Base-by-base conservation (phyloP, 2,888 invertebrate species). In the Nymphalis c-album region DNA sequence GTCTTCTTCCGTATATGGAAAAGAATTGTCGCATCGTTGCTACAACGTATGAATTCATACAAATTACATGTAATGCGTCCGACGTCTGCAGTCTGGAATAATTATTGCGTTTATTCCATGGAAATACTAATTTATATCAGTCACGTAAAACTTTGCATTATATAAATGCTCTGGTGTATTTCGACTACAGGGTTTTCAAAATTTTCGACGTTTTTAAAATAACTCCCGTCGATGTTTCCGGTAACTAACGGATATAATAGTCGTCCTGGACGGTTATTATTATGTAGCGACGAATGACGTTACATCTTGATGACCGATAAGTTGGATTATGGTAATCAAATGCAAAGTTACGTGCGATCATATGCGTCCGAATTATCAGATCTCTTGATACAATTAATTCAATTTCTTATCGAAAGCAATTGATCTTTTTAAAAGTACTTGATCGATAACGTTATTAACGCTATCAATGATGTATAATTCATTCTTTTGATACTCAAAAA, bases 1-100 rank as follows among this genome's bases (percentile, higher is more conserved):
- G 66, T 68, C 69, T 66, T 53, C 69, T 61, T 64, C 69, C 67
- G 57, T 70, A 68, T 70, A 73, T 62, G 68, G 69, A 6, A 40
- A 45, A 62, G 69, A 62, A 62, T 64, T 60, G 70, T 63, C 68
- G 70, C 51, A 60, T 46, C 64, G 48, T 62, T 8, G 46, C 50
- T 55, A 31, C 63, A 50, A 51, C 53, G 64, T 50, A 63, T 31
- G 61, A 63, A 64, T 64, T 64, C 71, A 55, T 69, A 68, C 59
- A 70, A 65, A 65, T 22, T 63, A 45, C 63, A 6, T 53, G 59
- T 63, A 63, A 68, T 67, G 57, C 50, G 59, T 16, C 20, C 17
- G 18, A 63, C 59, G 46, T 46, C 40, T 47, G 60, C 64, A 47
- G 58, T 67, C 47, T 51, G 17, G 61, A 68, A 64, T 70, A 63